Evolutionary conservation across 2,888 invertebrate species (phyloP).

Genomic region (Pocota personata): DNA sequence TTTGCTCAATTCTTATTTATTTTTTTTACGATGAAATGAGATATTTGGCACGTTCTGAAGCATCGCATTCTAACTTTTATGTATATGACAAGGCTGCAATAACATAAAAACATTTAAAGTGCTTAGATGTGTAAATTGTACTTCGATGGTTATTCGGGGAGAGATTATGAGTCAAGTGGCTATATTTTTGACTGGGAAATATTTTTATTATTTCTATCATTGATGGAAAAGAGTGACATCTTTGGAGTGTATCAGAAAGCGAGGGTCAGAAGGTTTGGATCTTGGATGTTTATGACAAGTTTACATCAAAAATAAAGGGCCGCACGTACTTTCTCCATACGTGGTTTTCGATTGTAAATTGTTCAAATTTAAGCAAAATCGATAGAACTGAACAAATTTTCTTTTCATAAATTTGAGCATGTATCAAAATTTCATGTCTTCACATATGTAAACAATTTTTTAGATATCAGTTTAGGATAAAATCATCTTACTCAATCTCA

Average conservation of each 20-base stretch:
- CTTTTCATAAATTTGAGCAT: too few relatives aligned
- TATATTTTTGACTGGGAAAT: neutral
- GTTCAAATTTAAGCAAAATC: too few relatives aligned
- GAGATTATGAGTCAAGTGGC: slow-evolving; percentile 27
- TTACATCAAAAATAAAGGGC: too few relatives aligned
- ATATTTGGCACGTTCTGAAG: slow-evolving; percentile 31
- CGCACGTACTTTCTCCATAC: too few relatives aligned
- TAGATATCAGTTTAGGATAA: too few relatives aligned
- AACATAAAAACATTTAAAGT: slow-evolving; percentile 19
- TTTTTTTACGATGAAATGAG: slow-evolving; percentile 16
- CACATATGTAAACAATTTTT: too few relatives aligned
- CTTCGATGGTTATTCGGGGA: neutral
- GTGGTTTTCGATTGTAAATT: too few relatives aligned
- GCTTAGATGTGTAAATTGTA: slow-evolving; percentile 17
- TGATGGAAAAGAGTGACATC: neutral
- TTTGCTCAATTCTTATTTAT: slow-evolving; percentile 41
- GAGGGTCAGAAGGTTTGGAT: too few relatives aligned
- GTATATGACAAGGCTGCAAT: slow-evolving; percentile 21
- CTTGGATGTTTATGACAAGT: too few relatives aligned
- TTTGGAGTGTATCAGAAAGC: neutral
- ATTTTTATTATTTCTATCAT: neutral
- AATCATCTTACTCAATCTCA: too few relatives aligned
- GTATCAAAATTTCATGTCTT: too few relatives aligned
- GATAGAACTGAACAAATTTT: too few relatives aligned
- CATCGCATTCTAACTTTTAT: slow-evolving; percentile 31